Base-by-base conservation (phyloP, 2,113 vertebrate genomes). In the Epinephelus moara region DNA sequence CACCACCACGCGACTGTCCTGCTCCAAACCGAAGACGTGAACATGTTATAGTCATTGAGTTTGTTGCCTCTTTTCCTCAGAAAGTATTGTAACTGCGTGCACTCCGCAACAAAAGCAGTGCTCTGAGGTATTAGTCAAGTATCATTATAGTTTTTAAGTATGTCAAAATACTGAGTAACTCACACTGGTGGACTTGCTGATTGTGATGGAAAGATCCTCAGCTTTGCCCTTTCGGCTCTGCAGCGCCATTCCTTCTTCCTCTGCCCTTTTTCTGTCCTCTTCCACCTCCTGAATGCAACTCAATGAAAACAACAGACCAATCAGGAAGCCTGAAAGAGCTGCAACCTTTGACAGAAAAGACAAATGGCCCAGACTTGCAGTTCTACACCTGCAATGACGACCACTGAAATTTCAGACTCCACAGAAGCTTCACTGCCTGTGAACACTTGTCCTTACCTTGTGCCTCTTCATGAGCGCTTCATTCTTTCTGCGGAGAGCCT, bases 401-500 rank as follows among this genome's bases (percentile, higher is more conserved):
- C 37, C 49, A 18, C 8, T 14, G 12, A 45, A 27, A 33, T 1
- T 52, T 11, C 23, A 5, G 19, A 57, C 14, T 45, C 17, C 19
- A 42, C 55, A 18, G 40, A 45, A n/a, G n/a, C 11, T 12, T 69
- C 27, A 82, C 33, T 12, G n/a, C 76, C n/a, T 79, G 64, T 25
- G 3, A 60, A 9, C 47, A 21, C 63, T 59, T 68, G 59, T 71
- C 61, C 95, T 94, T 79, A 99, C 98, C 96, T 98, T 97, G 90
- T 99, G 97, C 88, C 98, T 96, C 85, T 96, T 97, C 85, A 98
- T 97, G 8, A 99, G 96, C 0, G 95, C 97, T 91, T 98, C 96
- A 0, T 99, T 99, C 93, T 99, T 99, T 89, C 97, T 97, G 69
- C 97, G 95, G 80, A 99, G 94, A 72, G 98, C 98, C 86, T 97